phyloP scores from a whole-genome alignment of 1,140 invertebrate genomes.

The Pseudomyrmex flavicornis region DNA sequence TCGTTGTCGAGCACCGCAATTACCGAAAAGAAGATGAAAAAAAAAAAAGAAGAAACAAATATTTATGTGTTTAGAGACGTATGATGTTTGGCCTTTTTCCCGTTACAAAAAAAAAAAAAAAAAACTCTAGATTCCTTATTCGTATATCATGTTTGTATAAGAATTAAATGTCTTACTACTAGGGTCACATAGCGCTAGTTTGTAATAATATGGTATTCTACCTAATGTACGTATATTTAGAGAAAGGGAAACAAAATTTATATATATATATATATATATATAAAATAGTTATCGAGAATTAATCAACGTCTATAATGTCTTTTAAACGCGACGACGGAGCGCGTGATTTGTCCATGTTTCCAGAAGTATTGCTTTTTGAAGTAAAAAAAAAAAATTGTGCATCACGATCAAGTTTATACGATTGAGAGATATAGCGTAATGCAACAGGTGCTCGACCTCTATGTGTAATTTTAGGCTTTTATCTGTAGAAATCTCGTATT shows the following conservation, averaged over 20 bases:
- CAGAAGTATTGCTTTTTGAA: constrained; percentile 13
- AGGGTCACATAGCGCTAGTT: background rate
- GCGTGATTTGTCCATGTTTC: constrained; percentile 18
- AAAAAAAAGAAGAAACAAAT: background rate
- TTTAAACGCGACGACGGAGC: background rate
- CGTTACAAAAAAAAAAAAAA: constrained; percentile 19
- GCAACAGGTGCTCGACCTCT: constrained; percentile 31
- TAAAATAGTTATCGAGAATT: constrained; percentile 10
- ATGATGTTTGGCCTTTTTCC: background rate
- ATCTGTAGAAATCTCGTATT: constrained; percentile 44
- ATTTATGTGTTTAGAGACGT: background rate
- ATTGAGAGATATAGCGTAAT: constrained; percentile 2
- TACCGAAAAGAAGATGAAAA: constrained; percentile 9
- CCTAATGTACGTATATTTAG: no score
- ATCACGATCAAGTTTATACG: constrained; percentile 12
- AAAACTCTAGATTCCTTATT: constrained; percentile 2
- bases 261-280: constrained; percentile 20
- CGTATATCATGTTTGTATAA: constrained; percentile 29
- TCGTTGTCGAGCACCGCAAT: constrained; percentile 38
- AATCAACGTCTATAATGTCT: background rate
- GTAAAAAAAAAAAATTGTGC: background rate
- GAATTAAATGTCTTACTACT: constrained; percentile 29
- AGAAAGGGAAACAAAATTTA: no score
- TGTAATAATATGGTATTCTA: no score
- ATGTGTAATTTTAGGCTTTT: constrained; percentile 45